Base-by-base conservation (phyloP, 1,140 invertebrate genomes). In the Eueides isabella region DNA sequence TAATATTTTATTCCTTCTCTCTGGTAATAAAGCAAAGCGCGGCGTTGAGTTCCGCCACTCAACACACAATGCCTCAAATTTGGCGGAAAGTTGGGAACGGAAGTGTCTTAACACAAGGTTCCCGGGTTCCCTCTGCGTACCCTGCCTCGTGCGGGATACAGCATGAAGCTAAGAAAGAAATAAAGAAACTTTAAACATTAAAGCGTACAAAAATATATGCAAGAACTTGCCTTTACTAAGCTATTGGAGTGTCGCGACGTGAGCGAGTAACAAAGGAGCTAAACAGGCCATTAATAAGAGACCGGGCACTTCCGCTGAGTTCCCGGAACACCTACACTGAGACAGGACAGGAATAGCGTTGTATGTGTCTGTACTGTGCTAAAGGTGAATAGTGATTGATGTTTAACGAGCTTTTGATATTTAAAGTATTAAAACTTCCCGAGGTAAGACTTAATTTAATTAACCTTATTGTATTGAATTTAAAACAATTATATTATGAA, bases 261-360 rank as follows among this genome's bases (percentile, higher is more conserved):
- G 87, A 89, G 88, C 81, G 76, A 87, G 83, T 88, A 89, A 91
- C 90, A 90, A 90, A 92, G 87, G 85, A 88, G 88, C 84, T 90
- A 92, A 91, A 89, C 88, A 90, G 89, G 88, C 84, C 89, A 91
- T 92, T 92, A 90, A 92, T 89, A 92, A 89, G 86, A 87, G 84
- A 80, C 87, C 75, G 83, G 85, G 83, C 83, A 86, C 88, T 89
- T 91, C 88, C 89, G 89, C 81, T 73, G 86, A 81, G 79, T 92
- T 91, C 90, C 84, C 76, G 87, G 89, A 92, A 90, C 80, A 75
- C 79, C 81, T 83, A 79, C 78, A 79, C 82, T 77, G 85, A 79
- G 86, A 89, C 87, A 85, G 85, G 90, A 90, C 90, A 81, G 83
- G 90, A 92, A 92, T 92, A 92, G 88, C 86, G 66, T 76, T 48